A percentile compares a stretch with the other conserved stretches of the same genome.
These are phyloP conservation scores for Porites australiensis DNA, from an alignment of 64 coral and sea anemone genomes.

Conservation along the genomic window DNA sequence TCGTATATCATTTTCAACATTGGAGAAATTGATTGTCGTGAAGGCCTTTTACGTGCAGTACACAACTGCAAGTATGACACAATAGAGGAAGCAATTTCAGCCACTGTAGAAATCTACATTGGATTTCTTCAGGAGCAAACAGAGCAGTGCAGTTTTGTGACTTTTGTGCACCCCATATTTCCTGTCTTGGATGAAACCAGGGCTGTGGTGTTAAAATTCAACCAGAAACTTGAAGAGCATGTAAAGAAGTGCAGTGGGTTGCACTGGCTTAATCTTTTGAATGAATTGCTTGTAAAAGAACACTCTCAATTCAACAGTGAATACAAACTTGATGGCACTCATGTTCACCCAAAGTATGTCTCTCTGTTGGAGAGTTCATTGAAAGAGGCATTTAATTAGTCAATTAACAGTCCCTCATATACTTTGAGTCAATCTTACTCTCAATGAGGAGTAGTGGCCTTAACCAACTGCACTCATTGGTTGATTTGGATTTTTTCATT, in stretches of 20 bases:
- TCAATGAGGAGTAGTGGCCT: no score
- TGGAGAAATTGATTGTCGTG: constrained; percentile 75
- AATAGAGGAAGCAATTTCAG: constrained; percentile 35
- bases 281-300: constrained; percentile 50
- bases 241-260: constrained; percentile 30
- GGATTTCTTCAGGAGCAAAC: constrained; percentile 15
- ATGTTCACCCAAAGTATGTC: constrained; percentile 71
- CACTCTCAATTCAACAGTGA: constrained; percentile 28
- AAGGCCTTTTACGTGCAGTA: constrained; percentile 56
- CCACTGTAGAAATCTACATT: constrained; percentile 50
- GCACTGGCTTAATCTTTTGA: constrained; percentile 66
- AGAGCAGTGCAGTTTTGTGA: background rate
- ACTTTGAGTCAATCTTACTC: no score
- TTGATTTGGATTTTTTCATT: no score
- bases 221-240: constrained; percentile 40
- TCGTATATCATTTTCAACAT: constrained; percentile 61
- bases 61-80: constrained; percentile 78
- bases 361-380: constrained; percentile 58
- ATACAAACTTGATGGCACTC: constrained; percentile 61
- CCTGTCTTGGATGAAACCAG: constrained; percentile 51
- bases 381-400: constrained; percentile 6
- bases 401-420: background rate
- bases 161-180: constrained; percentile 67
- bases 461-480: no score
- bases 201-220: constrained; percentile 49